Evolutionary conservation across 2,113 vertebrate species (phyloP).

Genomic region (Climacteris rufus): DNA sequence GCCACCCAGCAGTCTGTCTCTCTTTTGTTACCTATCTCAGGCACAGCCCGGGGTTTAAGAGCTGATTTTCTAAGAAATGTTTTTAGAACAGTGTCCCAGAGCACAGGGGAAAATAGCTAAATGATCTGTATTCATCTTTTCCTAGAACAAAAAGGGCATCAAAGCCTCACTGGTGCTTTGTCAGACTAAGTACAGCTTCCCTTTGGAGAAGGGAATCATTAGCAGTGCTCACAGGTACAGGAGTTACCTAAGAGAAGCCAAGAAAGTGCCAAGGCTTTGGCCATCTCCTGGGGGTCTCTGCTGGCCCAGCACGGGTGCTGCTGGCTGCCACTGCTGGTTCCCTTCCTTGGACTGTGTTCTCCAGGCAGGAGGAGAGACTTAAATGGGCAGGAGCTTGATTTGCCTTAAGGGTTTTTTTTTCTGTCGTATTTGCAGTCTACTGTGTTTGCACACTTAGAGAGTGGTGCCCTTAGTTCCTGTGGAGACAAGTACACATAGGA

Average conservation of each 20-base stretch:
- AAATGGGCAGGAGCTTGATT: neutral
- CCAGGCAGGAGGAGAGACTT: neutral
- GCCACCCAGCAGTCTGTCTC: neutral
- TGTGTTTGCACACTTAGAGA: neutral
- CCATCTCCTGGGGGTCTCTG: neutral
- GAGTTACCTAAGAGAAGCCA: neutral
- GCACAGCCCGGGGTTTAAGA: neutral
- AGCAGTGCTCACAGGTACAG: neutral
- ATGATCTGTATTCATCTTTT: neutral
- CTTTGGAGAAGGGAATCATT: neutral
- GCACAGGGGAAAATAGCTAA: neutral
- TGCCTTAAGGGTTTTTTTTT: neutral
- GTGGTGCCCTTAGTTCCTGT: neutral
- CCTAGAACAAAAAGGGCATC: neutral
- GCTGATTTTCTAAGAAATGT: neutral
- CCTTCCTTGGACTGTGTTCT: neutral
- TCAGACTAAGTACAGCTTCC: neutral
- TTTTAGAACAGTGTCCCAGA: neutral
- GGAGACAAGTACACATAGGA: neutral
- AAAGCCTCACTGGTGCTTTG: neutral
- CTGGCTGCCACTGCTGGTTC: neutral
- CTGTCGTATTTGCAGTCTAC: neutral
- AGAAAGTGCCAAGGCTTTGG: rapidly evolving
- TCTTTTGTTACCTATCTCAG: neutral
- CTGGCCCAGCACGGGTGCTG: neutral